A percentile compares a stretch with the other conserved stretches of the same genome.
phyloP scores from a whole-genome alignment of 1,140 invertebrate species.

The Danaus melanippus region DNA sequence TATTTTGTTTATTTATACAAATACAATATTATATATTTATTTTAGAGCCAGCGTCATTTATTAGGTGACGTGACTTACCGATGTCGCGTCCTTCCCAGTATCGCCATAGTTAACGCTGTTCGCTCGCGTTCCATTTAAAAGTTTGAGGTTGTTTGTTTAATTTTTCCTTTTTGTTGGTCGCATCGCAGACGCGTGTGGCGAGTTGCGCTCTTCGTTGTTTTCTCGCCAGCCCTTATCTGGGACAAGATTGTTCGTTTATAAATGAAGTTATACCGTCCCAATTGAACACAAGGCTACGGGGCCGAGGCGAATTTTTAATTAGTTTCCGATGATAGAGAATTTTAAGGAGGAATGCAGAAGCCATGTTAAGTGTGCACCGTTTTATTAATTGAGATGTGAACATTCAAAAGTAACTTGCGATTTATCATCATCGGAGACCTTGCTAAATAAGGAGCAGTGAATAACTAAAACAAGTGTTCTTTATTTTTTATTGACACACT shows the following conservation, averaged over 20 bases:
- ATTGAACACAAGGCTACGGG: slow-evolving; percentile 59
- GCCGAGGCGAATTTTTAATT: slow-evolving; percentile 71
- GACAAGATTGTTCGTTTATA: slow-evolving; percentile 70
- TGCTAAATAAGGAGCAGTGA: no score
- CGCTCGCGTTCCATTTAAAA: slow-evolving; percentile 68
- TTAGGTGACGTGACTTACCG: slow-evolving; percentile 69
- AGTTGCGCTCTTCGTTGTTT: slow-evolving; percentile 65
- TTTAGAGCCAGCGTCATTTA: slow-evolving; percentile 58
- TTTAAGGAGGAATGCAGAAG: slow-evolving; percentile 62
- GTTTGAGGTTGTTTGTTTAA: slow-evolving; percentile 55
- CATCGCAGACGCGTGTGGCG: slow-evolving; percentile 58
- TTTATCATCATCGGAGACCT: no score
- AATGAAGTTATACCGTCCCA: slow-evolving; percentile 71
- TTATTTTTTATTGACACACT: no score
- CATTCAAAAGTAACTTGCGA: slow-evolving; percentile 8
- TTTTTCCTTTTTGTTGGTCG: slow-evolving; percentile 48
- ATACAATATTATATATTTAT: slow-evolving; percentile 70
- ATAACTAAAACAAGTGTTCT: no score
- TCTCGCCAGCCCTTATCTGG: slow-evolving; percentile 66
- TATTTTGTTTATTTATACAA: slow-evolving; percentile 69
- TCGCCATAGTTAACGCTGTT: slow-evolving; percentile 67
- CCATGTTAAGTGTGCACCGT: slow-evolving; percentile 52
- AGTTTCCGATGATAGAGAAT: slow-evolving; percentile 69
- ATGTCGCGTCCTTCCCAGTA: slow-evolving; percentile 69
- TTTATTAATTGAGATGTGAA: slow-evolving; percentile 64